Evolutionary conservation across 2,888 invertebrate genomes (phyloP), one percentile per base, ranked within the genome.

Genomic region (Caenorhabditis japonica): DNA sequence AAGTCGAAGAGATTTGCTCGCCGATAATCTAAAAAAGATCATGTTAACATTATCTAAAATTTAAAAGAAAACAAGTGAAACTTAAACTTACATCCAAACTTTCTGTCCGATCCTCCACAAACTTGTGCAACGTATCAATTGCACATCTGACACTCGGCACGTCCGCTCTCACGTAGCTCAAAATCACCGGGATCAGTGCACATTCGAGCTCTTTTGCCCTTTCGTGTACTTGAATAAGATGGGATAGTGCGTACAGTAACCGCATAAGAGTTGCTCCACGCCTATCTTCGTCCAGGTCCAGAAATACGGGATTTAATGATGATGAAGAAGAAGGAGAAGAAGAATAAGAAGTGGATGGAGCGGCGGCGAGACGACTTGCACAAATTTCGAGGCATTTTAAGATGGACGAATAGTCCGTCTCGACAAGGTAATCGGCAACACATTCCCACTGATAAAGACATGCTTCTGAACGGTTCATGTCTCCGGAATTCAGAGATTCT

Each of bases 201-300:
- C 46, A 43, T 23, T 74, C 74, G 5, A 74, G 39, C 17, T 74
- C 58, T 13, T 27, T 58, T 12, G 59, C 58, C 44, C 73, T 27
- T 1, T 77, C 73, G 46, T 80, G 79, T 5, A 43, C 66, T 51
- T 79, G 78, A 21, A 81, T 58, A 8, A 81, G 66, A 77, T 81
- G 79, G 1, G 79, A 71, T 1, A 81, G 59, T 0, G 71, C 27
- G 51, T 66, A 69, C 12, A 81, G 56, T 3, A 81, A 52, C 17
- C 64, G 49, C 77, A 81, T 77, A 17, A 78, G 41, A 3, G 78
- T 75, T 25, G 39, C 59, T 34, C 71, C 75, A n/a, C 76, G 62
- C 23, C 81, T 68, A 33, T 60, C 49, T 13, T 47, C 41, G 19
- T 81, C 81, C 13, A n/a, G 7, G 17, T 56, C 36, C 17, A 47